Evolutionary conservation across 2,797 vertebrate genomes (phyloP).

Genomic region (Mormyrus hasselquistii): DNA sequence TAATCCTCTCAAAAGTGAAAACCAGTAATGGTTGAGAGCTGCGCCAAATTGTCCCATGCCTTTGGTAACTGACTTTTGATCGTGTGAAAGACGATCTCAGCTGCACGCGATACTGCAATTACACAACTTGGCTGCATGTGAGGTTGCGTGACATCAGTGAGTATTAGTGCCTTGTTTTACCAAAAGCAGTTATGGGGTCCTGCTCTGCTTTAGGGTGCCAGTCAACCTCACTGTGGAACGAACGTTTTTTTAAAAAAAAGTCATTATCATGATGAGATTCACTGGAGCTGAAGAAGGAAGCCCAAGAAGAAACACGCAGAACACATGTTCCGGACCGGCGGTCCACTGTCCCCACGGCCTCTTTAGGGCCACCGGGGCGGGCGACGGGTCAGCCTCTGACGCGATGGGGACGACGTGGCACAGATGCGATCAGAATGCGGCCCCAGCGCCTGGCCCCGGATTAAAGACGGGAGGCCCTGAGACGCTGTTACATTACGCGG

Average conservation of each 20-base stretch:
- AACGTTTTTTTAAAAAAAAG: not conserved
- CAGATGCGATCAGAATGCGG: conserved; percentile 52
- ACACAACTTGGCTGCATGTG: not conserved
- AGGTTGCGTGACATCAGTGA: not conserved
- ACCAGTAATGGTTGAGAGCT: not conserved
- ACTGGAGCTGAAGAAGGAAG: not conserved
- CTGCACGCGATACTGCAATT: not conserved
- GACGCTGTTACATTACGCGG: conserved; percentile 52
- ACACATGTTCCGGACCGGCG: not conserved
- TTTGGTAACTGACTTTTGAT: not conserved
- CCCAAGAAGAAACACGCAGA: not conserved
- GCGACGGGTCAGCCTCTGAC: conserved; percentile 54
- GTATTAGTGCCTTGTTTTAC: not conserved
- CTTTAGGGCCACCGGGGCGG: conserved; percentile 41
- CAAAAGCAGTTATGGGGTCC: not conserved
- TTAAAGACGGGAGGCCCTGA: conserved; percentile 34
- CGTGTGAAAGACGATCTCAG: not conserved
- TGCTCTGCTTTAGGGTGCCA: not conserved
- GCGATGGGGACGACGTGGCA: conserved; percentile 46
- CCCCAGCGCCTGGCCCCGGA: conserved; percentile 32
- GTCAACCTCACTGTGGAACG: not conserved
- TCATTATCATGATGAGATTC: not conserved
- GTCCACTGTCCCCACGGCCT: too few species aligned
- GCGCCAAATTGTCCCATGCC: not conserved
- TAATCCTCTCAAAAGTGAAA: not conserved